Evolutionary conservation across 2,113 vertebrate species (phyloP).

Genomic region (Takifugu flavidus): DNA sequence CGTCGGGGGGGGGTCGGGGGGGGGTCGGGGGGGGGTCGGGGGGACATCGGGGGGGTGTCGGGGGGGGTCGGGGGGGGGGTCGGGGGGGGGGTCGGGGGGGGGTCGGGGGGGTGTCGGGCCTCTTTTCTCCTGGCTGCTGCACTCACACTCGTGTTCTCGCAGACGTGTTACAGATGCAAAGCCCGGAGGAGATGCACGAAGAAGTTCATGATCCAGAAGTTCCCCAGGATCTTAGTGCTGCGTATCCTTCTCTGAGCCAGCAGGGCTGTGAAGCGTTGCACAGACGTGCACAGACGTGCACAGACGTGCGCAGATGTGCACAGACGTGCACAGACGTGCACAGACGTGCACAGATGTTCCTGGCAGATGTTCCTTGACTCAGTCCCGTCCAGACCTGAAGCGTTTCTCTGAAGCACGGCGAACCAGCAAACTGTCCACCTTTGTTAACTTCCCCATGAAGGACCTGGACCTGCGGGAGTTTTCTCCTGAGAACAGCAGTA

Average conservation of each 20-base stretch:
- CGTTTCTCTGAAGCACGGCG: slow-evolving; percentile 94
- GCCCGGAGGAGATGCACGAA: slow-evolving; percentile 92
- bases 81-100: too few relatives aligned
- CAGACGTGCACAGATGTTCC: not conserved
- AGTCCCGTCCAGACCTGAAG: slow-evolving; percentile 83
- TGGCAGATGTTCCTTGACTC: slow-evolving; percentile 74
- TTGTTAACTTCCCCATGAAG: slow-evolving; percentile 94
- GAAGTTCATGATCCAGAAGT: slow-evolving; percentile 97
- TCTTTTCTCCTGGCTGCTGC: not conserved
- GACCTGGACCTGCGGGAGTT: slow-evolving; percentile 95
- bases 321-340: not conserved
- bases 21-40: not conserved
- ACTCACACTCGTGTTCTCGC: slow-evolving; percentile 20
- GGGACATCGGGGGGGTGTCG: too few relatives aligned
- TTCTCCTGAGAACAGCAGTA: slow-evolving; percentile 90
- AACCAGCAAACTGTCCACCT: slow-evolving; percentile 96
- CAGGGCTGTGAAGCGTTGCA: not conserved
- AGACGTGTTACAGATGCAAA: slow-evolving; percentile 96
- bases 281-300: not conserved
- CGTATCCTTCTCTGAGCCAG: slow-evolving; percentile 83
- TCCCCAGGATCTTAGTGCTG: slow-evolving; percentile 96
- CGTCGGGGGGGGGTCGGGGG: accelerated
- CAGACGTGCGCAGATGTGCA: not conserved
- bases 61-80: accelerated
- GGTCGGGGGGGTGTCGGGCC: not conserved